Evolutionary conservation across 2,888 invertebrate genomes (phyloP).

Genomic region (Tipula lateralis): DNA sequence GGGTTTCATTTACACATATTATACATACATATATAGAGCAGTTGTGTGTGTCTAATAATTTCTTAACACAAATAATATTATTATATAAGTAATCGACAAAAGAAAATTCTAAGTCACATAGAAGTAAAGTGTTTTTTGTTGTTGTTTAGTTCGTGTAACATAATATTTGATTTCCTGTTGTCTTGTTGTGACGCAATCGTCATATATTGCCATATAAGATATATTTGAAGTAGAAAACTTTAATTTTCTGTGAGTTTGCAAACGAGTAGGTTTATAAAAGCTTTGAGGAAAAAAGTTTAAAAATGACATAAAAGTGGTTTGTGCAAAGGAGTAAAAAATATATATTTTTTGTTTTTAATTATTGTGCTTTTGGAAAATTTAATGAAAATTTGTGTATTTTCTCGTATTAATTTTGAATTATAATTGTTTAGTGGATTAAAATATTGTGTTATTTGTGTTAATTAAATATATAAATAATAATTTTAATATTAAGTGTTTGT

Average conservation of each 20-base stretch:
- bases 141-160: neutral
- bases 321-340: neutral
- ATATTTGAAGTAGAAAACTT: neutral
- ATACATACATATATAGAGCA: neutral
- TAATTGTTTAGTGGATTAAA: neutral
- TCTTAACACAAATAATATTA: neutral
- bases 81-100: neutral
- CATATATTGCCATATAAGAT: neutral
- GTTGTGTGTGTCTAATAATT: conserved; percentile 2
- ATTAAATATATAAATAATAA: neutral
- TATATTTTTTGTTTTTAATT: neutral
- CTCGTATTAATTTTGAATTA: neutral
- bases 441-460: neutral
- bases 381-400: neutral
- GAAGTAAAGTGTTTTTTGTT: neutral
- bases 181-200: neutral
- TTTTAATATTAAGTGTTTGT: neutral
- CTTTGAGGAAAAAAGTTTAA: neutral
- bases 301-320: neutral
- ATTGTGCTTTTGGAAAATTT: neutral
- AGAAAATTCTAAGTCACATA: neutral
- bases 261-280: neutral
- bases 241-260: neutral
- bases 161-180: neutral
- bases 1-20: neutral